phyloP scores from a whole-genome alignment of 2,113 vertebrate genomes.

The Pachycephala philippinensis region DNA sequence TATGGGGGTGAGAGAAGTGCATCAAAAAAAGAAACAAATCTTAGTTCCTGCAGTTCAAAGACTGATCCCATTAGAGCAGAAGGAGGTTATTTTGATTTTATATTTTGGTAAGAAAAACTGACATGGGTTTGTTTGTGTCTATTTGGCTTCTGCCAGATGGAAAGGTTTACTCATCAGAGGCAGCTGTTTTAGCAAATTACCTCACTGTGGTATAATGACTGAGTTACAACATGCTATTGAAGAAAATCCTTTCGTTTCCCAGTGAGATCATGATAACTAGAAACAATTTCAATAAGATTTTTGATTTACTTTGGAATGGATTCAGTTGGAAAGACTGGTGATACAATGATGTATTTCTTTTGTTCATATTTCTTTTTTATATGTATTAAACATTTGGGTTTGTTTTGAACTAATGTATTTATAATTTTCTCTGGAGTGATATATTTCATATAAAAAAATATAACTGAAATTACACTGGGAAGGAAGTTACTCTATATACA shows the following conservation, averaged over 20 bases:
- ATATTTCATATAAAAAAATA: slow-evolving; percentile 49
- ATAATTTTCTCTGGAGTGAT: slow-evolving; percentile 45
- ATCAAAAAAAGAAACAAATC: not conserved
- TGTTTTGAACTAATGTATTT: slow-evolving; percentile 48
- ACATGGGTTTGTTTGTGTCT: slow-evolving; percentile 66
- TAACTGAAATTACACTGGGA: slow-evolving; percentile 10
- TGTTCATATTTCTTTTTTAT: slow-evolving; percentile 35
- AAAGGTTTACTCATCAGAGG: slow-evolving; percentile 75
- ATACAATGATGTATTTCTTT: slow-evolving; percentile 60
- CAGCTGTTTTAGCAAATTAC: slow-evolving; percentile 80
- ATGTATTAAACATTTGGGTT: slow-evolving; percentile 43
- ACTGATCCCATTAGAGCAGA: not conserved
- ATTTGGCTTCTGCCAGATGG: slow-evolving; percentile 70
- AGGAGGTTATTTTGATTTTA: slow-evolving; percentile 30
- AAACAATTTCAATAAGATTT: slow-evolving; percentile 71
- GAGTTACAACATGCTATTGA: slow-evolving; percentile 67
- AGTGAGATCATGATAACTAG: slow-evolving; percentile 71
- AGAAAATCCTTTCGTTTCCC: slow-evolving; percentile 69
- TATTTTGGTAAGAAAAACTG: slow-evolving; percentile 30
- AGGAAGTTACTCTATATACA: slow-evolving; percentile 13
- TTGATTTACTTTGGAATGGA: slow-evolving; percentile 72
- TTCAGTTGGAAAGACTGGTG: slow-evolving; percentile 59
- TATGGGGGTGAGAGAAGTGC: not conserved
- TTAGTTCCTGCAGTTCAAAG: not conserved
- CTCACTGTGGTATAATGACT: slow-evolving; percentile 71